Evolutionary conservation across 23 tunicate genomes (phyloP).

Genomic region (Styela plicata): DNA sequence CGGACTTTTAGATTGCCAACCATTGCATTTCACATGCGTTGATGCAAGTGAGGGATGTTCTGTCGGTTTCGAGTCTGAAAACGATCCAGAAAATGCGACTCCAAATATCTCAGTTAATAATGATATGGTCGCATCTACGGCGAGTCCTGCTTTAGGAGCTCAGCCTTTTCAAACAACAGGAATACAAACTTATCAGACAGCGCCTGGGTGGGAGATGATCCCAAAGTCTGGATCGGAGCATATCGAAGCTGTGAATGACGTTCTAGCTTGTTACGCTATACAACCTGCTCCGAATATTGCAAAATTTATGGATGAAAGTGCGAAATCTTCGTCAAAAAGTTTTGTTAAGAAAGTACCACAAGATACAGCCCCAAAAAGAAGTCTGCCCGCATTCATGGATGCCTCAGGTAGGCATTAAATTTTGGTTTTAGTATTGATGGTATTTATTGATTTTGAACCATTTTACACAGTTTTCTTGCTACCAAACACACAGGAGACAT

Average conservation of each 20-base stretch:
- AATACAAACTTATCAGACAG: not conserved
- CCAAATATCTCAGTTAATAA: not conserved
- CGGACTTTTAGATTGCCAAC: constrained; percentile 14
- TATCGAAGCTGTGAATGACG: not conserved
- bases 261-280: not conserved
- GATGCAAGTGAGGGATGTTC: constrained; percentile 19
- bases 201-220: no score
- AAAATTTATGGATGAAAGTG: not conserved
- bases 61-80: constrained; percentile 12
- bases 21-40: constrained; percentile 23
- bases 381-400: not conserved
- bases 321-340: not conserved
- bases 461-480: no score
- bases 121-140: not conserved
- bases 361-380: not conserved
- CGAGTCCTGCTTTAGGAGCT: not conserved
- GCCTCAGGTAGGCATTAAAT: not conserved
- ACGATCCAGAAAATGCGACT: not conserved
- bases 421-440: no score
- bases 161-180: not conserved
- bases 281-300: not conserved
- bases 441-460: no score
- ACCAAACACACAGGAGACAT: no score
- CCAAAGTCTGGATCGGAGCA: no score
- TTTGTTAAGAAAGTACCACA: not conserved